A percentile compares a stretch with the other conserved stretches of the same genome.
Evolutionary conservation across 2,888 invertebrate genomes (phyloP).

Genomic region (Congeria kusceri): DNA sequence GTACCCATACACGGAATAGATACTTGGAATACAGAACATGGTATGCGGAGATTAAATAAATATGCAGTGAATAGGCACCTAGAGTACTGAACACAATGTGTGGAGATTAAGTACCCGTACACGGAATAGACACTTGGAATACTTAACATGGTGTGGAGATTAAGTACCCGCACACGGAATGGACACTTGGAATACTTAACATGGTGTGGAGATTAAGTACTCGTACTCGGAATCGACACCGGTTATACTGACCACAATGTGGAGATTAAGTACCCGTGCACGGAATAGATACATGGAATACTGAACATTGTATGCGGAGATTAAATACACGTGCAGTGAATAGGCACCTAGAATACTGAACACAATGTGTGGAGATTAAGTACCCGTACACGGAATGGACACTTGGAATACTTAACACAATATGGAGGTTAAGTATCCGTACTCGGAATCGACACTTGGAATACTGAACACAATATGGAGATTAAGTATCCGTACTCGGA

Average conservation of each 20-base stretch:
- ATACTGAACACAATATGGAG: no score
- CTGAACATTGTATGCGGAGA: no score
- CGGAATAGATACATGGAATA: no score
- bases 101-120: conserved; percentile 77
- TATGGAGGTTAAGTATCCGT: not conserved
- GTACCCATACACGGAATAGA: not conserved
- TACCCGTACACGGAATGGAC: no score
- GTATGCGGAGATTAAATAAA: no score
- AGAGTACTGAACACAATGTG: conserved; percentile 57
- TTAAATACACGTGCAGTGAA: no score
- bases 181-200: not conserved
- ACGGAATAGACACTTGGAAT: conserved; percentile 82
- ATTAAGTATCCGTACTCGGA: no score
- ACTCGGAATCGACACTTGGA: not conserved
- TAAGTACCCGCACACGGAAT: not conserved
- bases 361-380: no score
- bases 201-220: not conserved
- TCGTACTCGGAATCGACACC: not conserved
- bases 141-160: conserved; percentile 55
- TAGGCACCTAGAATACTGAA: no score
- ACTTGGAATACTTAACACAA: no score
- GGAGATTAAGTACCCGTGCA: no score
- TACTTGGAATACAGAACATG: not conserved
- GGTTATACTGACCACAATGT: no score
- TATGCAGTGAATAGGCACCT: not conserved